Percentiles rank a stretch among this genome's conserved stretches.
Evolutionary conservation across 2,888 invertebrate species (phyloP).

Genomic region (Epinotia demarniana): DNA sequence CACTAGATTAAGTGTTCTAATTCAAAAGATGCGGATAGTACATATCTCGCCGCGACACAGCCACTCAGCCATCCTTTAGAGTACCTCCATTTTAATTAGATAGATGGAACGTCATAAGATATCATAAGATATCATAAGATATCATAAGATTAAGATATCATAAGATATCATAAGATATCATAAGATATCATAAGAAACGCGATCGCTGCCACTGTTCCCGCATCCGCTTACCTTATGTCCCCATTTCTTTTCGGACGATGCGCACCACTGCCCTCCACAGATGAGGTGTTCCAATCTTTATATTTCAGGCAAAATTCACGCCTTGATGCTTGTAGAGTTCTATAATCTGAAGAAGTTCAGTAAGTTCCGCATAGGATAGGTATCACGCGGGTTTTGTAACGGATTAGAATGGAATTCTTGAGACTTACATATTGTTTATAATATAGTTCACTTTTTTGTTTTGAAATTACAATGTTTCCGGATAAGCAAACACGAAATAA

Average conservation of each 20-base stretch:
- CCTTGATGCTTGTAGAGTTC: slow-evolving; percentile 14
- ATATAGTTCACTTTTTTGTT: no score
- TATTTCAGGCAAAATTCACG: slow-evolving; percentile 35
- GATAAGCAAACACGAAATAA: no score
- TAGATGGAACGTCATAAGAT: not conserved
- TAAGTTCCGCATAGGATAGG: slow-evolving; percentile 3
- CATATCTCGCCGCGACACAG: no score
- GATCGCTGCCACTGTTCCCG: slow-evolving; percentile 36
- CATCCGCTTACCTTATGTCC: slow-evolving; percentile 42
- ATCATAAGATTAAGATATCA: not conserved
- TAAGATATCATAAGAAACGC: slow-evolving; percentile 2
- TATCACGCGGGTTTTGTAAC: not conserved
- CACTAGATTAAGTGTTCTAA: no score
- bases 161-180: not conserved
- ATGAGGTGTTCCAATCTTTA: slow-evolving; percentile 45
- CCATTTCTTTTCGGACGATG: slow-evolving; percentile 43
- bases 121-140: slow-evolving; percentile 6
- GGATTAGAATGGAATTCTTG: not conserved
- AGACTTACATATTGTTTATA: not conserved
- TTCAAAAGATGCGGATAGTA: no score
- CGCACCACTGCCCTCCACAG: slow-evolving; percentile 37
- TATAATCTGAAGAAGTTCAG: slow-evolving; percentile 17
- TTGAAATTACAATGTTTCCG: no score
- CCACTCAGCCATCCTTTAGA: not conserved
- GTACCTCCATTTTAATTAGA: not conserved